Conservation (phyloP, 2,888 invertebrate genomes). For the Tuta absoluta region DNA sequence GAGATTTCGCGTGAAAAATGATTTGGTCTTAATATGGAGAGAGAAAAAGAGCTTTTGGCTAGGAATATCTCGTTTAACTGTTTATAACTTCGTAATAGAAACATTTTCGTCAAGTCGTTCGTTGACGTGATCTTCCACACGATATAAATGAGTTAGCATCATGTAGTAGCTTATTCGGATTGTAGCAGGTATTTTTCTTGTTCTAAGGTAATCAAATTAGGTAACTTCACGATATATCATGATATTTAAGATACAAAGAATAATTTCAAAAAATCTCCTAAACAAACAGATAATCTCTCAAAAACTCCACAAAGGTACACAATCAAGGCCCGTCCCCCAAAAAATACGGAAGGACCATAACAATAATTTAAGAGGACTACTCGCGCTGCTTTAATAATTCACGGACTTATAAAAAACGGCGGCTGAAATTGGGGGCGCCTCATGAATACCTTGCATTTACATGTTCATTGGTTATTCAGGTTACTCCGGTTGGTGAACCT, state of each 20-base stretch:
- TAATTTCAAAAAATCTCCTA: neutral
- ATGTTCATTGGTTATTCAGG: conserved; percentile 67
- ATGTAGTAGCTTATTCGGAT: too few species aligned
- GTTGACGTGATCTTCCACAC: too few species aligned
- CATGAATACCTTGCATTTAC: conserved; percentile 65
- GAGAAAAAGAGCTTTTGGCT: neutral
- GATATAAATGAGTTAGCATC: too few species aligned
- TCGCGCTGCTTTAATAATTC: conserved; percentile 66
- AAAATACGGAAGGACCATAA: conserved; percentile 51
- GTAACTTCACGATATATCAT: too few species aligned
- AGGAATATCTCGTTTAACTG: too few species aligned
- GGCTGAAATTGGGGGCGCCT: conserved; percentile 53
- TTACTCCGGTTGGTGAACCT: too few species aligned
- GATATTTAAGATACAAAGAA: neutral
- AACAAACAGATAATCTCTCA: neutral
- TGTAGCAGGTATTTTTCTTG: too few species aligned
- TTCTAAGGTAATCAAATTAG: too few species aligned
- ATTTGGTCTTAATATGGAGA: neutral
- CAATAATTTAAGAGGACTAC: conserved; percentile 66
- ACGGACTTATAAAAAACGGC: conserved; percentile 65
- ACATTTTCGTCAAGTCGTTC: too few species aligned
- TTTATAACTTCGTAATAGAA: too few species aligned
- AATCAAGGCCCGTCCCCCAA: conserved; percentile 28
- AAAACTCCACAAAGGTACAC: conserved; percentile 20
- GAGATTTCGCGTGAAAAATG: conserved; percentile 20